Evolutionary conservation across 2,888 invertebrate genomes (phyloP), one percentile per base, ranked within the genome.

Genomic region (Ptycholaimellus sp.): DNA sequence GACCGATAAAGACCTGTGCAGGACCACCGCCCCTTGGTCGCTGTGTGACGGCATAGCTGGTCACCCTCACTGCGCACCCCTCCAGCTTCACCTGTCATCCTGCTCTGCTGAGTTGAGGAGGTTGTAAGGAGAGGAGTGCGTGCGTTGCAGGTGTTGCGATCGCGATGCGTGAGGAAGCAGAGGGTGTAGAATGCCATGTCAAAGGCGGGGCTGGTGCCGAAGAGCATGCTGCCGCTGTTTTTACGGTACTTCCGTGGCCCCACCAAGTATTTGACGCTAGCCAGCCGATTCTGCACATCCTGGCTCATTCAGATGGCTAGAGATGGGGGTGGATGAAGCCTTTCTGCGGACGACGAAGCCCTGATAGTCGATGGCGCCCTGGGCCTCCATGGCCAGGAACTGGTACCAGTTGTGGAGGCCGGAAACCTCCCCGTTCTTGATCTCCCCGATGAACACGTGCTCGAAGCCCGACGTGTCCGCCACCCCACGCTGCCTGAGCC

Each of bases 391-490:
- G 35, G 48, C 46, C 62, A 83, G 82, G 59, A 78, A 73, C 41
- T 69, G 69, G 36, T 70, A 68, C 82, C 82, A 83, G 58, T 78
- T 81, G 58, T 85, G 83, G 39, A 83, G 65, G 7, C 83, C 83
- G 58, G 61, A 72, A 19, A 82, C 71, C 48, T 71, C 71, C 32
- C 69, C 69, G 46, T 72, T 70, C 57, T 75, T 77, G n/a, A n/a
- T n/a, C 66, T 87, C 85, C 1, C 80, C 76, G 2, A 83, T 69
- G 59, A 85, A 82, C 18, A 82, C 72, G 53, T 87, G 85, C 59
- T 87, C 85, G 55, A 85, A 85, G 2, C 81, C 85, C 28, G 76
- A 76, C 49, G 83, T 82, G 41, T 82, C 76, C 18, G 76, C 70
- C 54, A 70, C 70, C 21, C 55, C 50, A 3, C 49, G 70, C n/a